A percentile compares a stretch with the other conserved stretches of the same genome.
phyloP scores from a whole-genome alignment of 2,113 vertebrate genomes.

The Emydura subglobosa region DNA sequence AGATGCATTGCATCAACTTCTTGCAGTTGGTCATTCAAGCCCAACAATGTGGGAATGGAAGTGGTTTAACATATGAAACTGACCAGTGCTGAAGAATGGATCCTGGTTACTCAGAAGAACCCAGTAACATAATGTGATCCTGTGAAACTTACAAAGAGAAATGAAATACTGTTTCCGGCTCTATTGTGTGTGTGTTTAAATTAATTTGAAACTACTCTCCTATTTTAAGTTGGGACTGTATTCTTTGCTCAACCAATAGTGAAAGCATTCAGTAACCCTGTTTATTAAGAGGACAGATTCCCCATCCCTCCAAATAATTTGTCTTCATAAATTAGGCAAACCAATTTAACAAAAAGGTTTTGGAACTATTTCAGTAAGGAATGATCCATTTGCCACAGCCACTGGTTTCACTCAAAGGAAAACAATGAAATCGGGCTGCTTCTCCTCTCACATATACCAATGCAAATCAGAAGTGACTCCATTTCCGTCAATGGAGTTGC shows the following conservation, averaged over 20 bases:
- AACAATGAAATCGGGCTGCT: not conserved
- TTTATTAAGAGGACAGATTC: not conserved
- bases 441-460: not conserved
- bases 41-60: not conserved
- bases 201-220: rapidly evolving
- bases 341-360: not conserved
- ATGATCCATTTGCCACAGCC: not conserved
- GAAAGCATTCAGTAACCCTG: not conserved
- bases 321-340: not conserved
- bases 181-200: rapidly evolving
- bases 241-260: not conserved
- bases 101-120: not conserved
- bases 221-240: not conserved
- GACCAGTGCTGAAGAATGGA: not conserved
- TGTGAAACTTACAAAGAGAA: not conserved
- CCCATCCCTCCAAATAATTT: not conserved
- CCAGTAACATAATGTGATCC: not conserved
- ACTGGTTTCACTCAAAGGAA: not conserved
- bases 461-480: not conserved
- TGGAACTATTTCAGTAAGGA: not conserved
- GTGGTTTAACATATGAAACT: rapidly evolving
- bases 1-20: constrained; percentile 72
- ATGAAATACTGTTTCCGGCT: not conserved
- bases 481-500: not conserved
- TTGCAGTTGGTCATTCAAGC: constrained; percentile 12